phyloP scores from a whole-genome alignment of 2,888 invertebrate species.

The Trachelus stipa region DNA sequence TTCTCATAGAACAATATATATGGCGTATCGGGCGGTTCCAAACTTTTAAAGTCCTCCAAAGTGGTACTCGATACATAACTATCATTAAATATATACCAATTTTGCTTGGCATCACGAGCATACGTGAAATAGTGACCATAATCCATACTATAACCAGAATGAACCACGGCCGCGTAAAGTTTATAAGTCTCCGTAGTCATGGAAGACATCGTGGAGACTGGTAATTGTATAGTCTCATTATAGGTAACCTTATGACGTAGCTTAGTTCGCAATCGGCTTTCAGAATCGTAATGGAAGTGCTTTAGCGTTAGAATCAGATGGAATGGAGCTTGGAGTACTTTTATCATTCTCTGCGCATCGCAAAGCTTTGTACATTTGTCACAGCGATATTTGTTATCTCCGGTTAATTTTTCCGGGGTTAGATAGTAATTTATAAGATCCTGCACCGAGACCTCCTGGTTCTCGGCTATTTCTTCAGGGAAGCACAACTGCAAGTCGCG shows the following conservation, averaged over 20 bases:
- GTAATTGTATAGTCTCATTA: conserved; percentile 70
- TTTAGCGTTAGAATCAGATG: conserved; percentile 85
- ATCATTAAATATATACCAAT: conserved; percentile 87
- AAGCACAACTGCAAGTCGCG: conserved; percentile 84
- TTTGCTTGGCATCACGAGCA: conserved; percentile 74
- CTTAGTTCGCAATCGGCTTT: conserved; percentile 81
- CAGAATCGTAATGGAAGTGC: conserved; percentile 80
- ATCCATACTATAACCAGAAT: conserved; percentile 84
- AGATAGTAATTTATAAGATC: conserved; percentile 82
- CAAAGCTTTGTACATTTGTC: conserved; percentile 79
- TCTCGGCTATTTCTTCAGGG: conserved; percentile 69
- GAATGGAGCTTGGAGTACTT: conserved; percentile 79
- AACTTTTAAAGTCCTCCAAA: conserved; percentile 72
- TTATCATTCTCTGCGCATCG: conserved; percentile 80
- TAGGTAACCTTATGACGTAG: conserved; percentile 77
- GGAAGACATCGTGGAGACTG: conserved; percentile 50
- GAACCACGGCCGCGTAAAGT: conserved; percentile 86
- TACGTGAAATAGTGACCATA: conserved; percentile 91
- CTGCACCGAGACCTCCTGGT: conserved; percentile 76
- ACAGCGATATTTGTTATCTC: conserved; percentile 87
- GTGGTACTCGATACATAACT: conserved; percentile 75
- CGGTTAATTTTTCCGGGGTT: conserved; percentile 80
- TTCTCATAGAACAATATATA: conserved; percentile 83
- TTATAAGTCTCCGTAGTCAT: conserved; percentile 70
- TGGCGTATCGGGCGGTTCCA: conserved; percentile 81